A percentile compares a stretch with the other conserved stretches of the same genome.
phyloP scores from a whole-genome alignment of 2,797 vertebrate genomes.

The Lithobates sylvaticus region DNA sequence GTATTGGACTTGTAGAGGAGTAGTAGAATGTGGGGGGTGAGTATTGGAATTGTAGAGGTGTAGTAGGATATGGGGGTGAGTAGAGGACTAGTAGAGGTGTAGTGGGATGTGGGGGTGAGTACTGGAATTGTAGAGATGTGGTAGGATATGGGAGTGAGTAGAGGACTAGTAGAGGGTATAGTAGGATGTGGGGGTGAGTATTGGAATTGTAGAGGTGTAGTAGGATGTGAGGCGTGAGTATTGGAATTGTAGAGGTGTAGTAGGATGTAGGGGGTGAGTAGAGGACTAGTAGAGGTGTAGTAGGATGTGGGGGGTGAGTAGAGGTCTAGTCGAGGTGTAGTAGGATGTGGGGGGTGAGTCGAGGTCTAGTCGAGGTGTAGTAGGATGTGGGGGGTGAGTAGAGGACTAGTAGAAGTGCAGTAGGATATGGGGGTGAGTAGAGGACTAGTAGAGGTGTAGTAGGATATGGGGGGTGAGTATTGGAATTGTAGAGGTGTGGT shows the following conservation, averaged over 20 bases:
- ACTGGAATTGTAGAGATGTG: too few relatives aligned
- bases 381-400: neutral
- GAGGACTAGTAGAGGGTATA: too few relatives aligned
- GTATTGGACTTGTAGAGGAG: neutral
- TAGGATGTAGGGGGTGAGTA: neutral
- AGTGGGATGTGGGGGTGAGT: neutral
- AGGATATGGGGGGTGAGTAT: neutral
- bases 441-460: neutral
- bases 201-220: too few relatives aligned
- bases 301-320: neutral
- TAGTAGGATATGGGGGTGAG: neutral
- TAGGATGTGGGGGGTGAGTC: slow-evolving; percentile 7
- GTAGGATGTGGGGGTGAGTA: too few relatives aligned
- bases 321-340: neutral
- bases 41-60: neutral
- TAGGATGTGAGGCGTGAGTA: neutral
- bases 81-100: neutral
- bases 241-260: too few relatives aligned
- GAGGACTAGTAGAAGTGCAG: neutral
- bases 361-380: neutral
- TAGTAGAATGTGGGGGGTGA: neutral
- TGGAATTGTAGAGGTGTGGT: neutral
- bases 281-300: neutral
- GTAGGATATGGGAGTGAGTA: neutral
- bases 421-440: neutral